Percentiles rank a stretch among this genome's conserved stretches.
These are phyloP conservation scores for Galerucella pusilla DNA, from an alignment of 2,888 invertebrate genomes.

Conservation along the genomic window DNA sequence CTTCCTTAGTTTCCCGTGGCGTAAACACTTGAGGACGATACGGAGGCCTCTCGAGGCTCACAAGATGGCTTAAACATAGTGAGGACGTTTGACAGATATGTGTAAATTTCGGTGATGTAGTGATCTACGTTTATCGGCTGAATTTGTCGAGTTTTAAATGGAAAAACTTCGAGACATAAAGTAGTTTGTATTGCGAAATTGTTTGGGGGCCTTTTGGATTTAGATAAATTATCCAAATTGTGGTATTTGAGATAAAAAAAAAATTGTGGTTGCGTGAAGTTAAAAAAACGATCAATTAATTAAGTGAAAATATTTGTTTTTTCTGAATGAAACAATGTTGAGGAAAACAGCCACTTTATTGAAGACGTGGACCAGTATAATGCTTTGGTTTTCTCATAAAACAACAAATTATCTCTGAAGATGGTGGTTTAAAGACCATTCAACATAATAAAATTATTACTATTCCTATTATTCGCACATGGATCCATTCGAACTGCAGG, in stretches of 20 bases:
- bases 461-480: no score
- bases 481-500: no score
- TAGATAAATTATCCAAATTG: neutral
- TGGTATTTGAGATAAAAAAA: neutral
- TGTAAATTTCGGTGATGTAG: constrained; percentile 44
- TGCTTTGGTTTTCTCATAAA: no score
- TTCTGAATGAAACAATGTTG: no score
- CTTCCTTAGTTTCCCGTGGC: constrained; percentile 58
- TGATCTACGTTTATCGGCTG: constrained; percentile 20
- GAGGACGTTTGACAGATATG: constrained; percentile 47
- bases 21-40: constrained; percentile 65
- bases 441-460: no score
- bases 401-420: no score
- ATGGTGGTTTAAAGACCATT: no score
- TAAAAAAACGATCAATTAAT: neutral
- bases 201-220: neutral
- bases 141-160: constrained; percentile 23
- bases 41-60: constrained; percentile 49
- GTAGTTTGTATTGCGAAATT: constrained; percentile 15
- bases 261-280: neutral
- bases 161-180: constrained; percentile 20
- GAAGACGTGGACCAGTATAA: no score
- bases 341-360: no score
- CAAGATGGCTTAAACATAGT: constrained; percentile 33
- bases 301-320: neutral